Base-by-base conservation (phyloP, 2,888 invertebrate species). In the Disparrhopalites patrizii region DNA sequence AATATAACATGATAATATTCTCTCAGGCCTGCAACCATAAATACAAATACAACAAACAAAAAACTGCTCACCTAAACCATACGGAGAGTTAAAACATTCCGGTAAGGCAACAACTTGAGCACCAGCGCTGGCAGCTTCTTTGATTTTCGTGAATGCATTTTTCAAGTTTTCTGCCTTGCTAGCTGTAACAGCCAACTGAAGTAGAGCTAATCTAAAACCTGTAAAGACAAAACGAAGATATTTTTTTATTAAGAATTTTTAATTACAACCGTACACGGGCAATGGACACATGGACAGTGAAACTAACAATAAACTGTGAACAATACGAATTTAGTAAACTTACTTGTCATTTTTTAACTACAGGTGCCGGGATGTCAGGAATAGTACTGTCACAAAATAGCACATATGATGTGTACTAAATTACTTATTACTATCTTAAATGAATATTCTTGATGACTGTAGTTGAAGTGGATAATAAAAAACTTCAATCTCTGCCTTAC, bases 1-100 rank as follows among this genome's bases (percentile, higher is more conserved):
- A 4, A 58, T 20, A 7, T 5, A 51, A 52, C 18, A 36, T 10
- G 15, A 36, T 36, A 36, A 36, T 10, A 15, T 36, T 36, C 36
- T 36, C 36, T 36, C 15, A 61, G 36, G 36, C 7, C 23, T 13
- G 15, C 23, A 60, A 50, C 28, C 50, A 31, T 28, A 40, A 38
- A 18, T 8, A 23, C 33, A 47, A 66, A 66, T 38, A 25, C 30
- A 55, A 28, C 30, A 33, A 23, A 23, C 15, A 36, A 8, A 38
- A 38, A 56, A 10, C 13, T 60, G 73, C 77, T 80, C 80, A 87
- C 87, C 83, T 56, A 88, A 88, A 64, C 95, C 96, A 80, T 96
- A 96, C 0, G 96, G 96, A 18, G 91, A 90, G 79, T 96, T 97
- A 77, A 96, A 97, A 78, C 93, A 95, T 80, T 97, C 97, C 0